phyloP scores from a whole-genome alignment of 2,113 vertebrate genomes.

The Ochotona curzoniae region DNA sequence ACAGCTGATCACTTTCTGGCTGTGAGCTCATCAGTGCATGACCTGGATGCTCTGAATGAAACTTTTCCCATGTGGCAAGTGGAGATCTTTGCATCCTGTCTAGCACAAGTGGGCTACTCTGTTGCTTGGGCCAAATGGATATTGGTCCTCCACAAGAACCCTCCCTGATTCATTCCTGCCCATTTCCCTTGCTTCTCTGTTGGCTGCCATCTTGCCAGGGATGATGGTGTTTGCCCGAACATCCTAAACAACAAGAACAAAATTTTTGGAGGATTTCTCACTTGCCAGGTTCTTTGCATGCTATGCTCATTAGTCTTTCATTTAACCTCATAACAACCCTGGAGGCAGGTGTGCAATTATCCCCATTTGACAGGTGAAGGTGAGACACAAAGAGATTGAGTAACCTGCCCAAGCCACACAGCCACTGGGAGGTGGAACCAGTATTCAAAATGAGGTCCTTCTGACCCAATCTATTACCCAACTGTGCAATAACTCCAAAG shows the following conservation, averaged over 20 bases:
- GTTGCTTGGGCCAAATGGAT: not conserved
- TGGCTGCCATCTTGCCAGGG: too few relatives aligned
- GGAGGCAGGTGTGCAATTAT: conserved; percentile 30
- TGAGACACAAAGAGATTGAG: conserved; percentile 33
- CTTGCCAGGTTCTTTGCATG: too few relatives aligned
- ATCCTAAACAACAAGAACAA: not conserved
- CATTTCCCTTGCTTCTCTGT: not conserved
- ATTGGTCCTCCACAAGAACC: not conserved
- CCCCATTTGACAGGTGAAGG: conserved; percentile 48
- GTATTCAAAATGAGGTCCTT: not conserved
- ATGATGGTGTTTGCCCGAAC: not conserved
- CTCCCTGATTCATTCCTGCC: not conserved
- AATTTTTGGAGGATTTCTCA: not conserved
- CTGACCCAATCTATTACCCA: not conserved
- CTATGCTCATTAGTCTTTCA: not conserved
- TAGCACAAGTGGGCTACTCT: not conserved
- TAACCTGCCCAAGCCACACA: not conserved
- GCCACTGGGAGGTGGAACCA: not conserved
- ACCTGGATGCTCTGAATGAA: not conserved
- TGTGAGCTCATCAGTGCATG: not conserved
- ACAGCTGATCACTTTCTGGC: not conserved
- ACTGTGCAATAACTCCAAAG: not conserved
- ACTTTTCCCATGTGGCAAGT: not conserved
- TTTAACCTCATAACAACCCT: conserved; percentile 14
- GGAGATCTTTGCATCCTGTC: not conserved